Evolutionary conservation across 2,888 invertebrate species (phyloP), one percentile per base, ranked within the genome.

Genomic region (Muschampia plurimacula): DNA sequence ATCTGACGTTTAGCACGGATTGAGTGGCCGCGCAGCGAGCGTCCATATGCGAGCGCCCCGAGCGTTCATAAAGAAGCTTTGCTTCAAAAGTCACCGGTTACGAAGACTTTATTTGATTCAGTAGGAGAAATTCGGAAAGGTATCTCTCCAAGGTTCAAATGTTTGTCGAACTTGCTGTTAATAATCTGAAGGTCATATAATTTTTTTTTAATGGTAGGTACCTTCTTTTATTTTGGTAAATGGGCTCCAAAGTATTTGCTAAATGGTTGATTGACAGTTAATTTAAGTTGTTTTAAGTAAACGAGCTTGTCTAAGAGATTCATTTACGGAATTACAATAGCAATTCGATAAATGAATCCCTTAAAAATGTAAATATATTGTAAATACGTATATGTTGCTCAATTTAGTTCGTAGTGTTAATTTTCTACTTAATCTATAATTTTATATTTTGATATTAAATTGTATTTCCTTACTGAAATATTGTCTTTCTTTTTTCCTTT

Each of bases 401-500:
- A 68, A 68, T 46, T 60, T 46, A 68, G 15, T 68, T 2, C 10
- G 39, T 57, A 41, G 2, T 41, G 7, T 41, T 32, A 44, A 22
- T 63, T 41, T 60, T 60, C 15, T 66, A 39, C 12, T 32, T 44
- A 22, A 10, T 8, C 22, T 15, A 15, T 39, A 55, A 15, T 36
- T 69, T 69, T 69, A 44, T 60, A 69, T 69, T 69, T 69, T 60
- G 62, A 49, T 60, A 68, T 60, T 68, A 68, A 60, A 68, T 36
- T 59, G 15, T 63, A 15, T 41, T 63, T 15, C 9, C 55, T 32
- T 52, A n/a, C 15, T 52, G 52, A 52, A 15, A 7, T 52, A 1
- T 57, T 28, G 28, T 22, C 55, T 55, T 55, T 46, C 39, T 39
- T 39, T 39, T 6, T 39, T 39, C 4, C 7, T 4, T 39, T 39